Base-by-base conservation (phyloP, 2,113 vertebrate genomes). In the Odocoileus virginianus region DNA sequence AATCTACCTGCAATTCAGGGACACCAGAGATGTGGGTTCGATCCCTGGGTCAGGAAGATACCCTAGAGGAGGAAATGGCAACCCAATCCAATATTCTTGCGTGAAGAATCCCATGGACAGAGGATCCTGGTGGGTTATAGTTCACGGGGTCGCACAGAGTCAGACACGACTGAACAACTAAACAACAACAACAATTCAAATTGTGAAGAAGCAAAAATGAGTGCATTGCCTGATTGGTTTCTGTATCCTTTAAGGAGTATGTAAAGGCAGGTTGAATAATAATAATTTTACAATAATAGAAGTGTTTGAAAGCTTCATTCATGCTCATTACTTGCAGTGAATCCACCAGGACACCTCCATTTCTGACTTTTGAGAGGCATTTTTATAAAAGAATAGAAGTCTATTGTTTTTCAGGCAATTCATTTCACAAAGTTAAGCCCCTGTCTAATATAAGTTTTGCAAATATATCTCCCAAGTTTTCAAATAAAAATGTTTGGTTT, bases 351-450 rank as follows among this genome's bases (percentile, higher is more conserved):
- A 25, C 25, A 33, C 71, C 16, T 64, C 28, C 16, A 54, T 36
- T 23, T 93, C 57, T 60, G 8, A 30, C 13, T 52, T 88, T 82
- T 28, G 7, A 71, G 50, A 89, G 19, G 15, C 33, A 87, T n/a
- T 96, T 67, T 71, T 33, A 74, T 23, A 61, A 71, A 84, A 79
- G 12, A 43, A 76, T 58, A 57, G 10, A 54, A 40, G 23, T 57
- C 10, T 57, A 40, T 55, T 67, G 88, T 87, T 98, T 78, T 95
- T 97, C 94, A 96, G 81, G 81, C 61, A 92, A 83, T 60, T 61
- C 19, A 76, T 87, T 27, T 85, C 58, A 74, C 2, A 91, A 87
- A 64, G 87, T 91, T 40, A 84, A 57, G 8, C 6, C 5, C 55
- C 79, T 64, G 33, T 64, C 21, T 47, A 78, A 54, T 76, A 71